These are phyloP conservation scores for Exocentrus adspersus DNA, from an alignment of 2,888 invertebrate species.

Conservation along the genomic window DNA sequence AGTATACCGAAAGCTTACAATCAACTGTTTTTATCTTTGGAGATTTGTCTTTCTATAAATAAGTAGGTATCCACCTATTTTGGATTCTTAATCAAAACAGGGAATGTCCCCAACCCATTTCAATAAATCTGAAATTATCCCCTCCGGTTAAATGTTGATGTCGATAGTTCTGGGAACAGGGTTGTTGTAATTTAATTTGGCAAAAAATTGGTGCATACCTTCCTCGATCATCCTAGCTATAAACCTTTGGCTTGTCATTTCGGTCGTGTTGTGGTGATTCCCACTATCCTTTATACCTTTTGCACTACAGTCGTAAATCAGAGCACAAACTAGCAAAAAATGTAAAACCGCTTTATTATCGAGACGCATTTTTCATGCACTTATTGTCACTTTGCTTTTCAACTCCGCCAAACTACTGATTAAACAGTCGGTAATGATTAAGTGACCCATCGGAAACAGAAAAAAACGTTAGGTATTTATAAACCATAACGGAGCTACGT, in stretches of 20 bases:
- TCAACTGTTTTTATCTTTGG: too few species aligned
- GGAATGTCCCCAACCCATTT: too few species aligned
- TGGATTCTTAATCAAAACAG: too few species aligned
- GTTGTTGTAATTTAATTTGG: too few species aligned
- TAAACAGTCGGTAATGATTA: neutral
- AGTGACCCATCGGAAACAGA: slow-evolving; percentile 9
- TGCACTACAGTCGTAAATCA: slow-evolving; percentile 23
- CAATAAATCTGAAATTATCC: too few species aligned
- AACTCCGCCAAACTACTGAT: neutral
- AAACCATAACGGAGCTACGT: slow-evolving; percentile 23
- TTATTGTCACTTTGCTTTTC: slow-evolving; percentile 7
- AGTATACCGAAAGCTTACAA: too few species aligned
- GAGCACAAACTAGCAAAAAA: slow-evolving; percentile 15
- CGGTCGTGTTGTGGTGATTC: neutral
- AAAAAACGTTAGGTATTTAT: slow-evolving; percentile 33
- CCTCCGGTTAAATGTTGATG: too few species aligned
- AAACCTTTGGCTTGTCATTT: slow-evolving; percentile 25
- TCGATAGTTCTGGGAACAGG: too few species aligned
- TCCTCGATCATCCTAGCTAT: slow-evolving; percentile 42
- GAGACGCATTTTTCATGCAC: neutral
- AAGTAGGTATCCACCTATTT: too few species aligned
- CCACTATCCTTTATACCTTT: too few species aligned
- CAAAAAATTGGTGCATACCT: too few species aligned
- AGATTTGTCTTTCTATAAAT: too few species aligned
- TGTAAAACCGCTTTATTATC: neutral